phyloP scores from a whole-genome alignment of 2,888 invertebrate species.

The Papilio demoleus region DNA sequence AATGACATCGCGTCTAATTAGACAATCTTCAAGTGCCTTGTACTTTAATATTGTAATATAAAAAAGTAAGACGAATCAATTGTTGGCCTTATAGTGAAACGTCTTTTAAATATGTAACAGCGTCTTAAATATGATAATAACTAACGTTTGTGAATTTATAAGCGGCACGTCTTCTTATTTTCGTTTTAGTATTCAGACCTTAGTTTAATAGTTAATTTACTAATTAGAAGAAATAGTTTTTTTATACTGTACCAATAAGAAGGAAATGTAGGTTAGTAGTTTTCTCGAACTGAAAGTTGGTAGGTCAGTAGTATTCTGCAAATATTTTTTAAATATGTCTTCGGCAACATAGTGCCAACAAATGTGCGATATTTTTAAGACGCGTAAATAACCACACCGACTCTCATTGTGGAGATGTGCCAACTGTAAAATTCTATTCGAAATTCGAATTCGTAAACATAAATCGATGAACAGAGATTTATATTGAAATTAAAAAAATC shows the following conservation, averaged over 20 bases:
- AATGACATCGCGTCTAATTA: slow-evolving; percentile 14
- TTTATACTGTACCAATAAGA: not conserved
- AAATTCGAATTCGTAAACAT: slow-evolving; percentile 16
- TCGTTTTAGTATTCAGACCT: too few relatives aligned
- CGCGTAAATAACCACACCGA: slow-evolving; percentile 50
- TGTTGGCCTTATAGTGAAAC: too few relatives aligned
- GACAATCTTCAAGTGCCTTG: slow-evolving; percentile 20
- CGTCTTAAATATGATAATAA: too few relatives aligned
- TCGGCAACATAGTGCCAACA: slow-evolving; percentile 44
- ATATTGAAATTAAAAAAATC: not conserved
- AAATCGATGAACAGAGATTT: not conserved
- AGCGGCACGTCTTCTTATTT: too few relatives aligned
- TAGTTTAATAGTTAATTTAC: not conserved
- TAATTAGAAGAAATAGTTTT: not conserved
- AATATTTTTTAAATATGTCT: slow-evolving; percentile 39
- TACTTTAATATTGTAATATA: slow-evolving; percentile 23
- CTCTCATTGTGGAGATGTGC: slow-evolving; percentile 35
- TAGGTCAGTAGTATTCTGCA: slow-evolving; percentile 28
- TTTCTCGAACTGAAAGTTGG: not conserved
- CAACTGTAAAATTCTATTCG: slow-evolving; percentile 20
- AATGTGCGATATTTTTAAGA: slow-evolving; percentile 55
- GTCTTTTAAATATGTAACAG: too few relatives aligned
- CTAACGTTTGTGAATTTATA: too few relatives aligned
- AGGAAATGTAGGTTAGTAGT: slow-evolving; percentile 32
- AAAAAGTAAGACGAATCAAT: too few relatives aligned